Percentiles rank a stretch among this genome's conserved stretches.
phyloP scores from a whole-genome alignment of 2,113 vertebrate genomes.

The Petrocephalus zakoni region DNA sequence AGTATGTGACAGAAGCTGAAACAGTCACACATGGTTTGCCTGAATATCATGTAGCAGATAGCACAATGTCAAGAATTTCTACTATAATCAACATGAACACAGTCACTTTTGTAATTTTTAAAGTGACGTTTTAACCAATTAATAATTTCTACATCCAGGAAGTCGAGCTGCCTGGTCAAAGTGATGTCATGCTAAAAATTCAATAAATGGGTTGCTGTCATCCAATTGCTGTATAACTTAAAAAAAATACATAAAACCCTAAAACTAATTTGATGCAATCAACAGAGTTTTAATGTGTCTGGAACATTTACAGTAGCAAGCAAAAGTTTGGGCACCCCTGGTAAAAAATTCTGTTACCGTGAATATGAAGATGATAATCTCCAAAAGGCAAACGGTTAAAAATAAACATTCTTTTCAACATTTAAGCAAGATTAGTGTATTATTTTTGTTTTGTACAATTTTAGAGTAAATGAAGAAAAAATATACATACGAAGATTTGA shows the following conservation, averaged over 20 bases:
- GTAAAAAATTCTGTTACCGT: background rate
- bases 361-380: background rate
- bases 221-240: background rate
- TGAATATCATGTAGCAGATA: background rate
- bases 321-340: background rate
- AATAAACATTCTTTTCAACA: background rate
- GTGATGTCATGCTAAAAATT: background rate
- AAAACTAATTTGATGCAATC: background rate
- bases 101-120: background rate
- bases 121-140: background rate
- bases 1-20: constrained; percentile 12
- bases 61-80: constrained; percentile 1
- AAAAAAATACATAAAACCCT: background rate
- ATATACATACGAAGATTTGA: background rate
- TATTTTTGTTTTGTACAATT: background rate
- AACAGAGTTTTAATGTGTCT: background rate
- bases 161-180: background rate
- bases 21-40: constrained; percentile 11
- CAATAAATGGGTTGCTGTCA: background rate
- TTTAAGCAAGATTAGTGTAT: background rate
- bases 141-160: background rate
- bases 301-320: background rate
- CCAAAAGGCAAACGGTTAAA: background rate
- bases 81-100: background rate
- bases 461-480: background rate